Conservation (phyloP, 1,140 invertebrate genomes). For the Nebria ingens region DNA sequence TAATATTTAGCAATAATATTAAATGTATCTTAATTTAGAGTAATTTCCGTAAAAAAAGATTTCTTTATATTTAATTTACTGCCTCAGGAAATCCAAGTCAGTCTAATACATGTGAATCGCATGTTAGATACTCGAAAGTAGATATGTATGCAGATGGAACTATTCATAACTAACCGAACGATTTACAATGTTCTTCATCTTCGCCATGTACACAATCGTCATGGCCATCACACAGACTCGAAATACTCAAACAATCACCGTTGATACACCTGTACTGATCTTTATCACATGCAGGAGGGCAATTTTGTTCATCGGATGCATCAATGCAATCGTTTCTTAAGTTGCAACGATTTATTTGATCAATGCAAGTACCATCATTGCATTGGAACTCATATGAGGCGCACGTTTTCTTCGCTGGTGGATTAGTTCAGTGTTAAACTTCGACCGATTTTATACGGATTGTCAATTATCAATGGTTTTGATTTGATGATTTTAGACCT, state of each 20-base stretch:
- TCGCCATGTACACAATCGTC: slow-evolving; percentile 49
- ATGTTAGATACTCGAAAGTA: too few species aligned
- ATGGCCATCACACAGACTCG: slow-evolving; percentile 48
- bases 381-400: slow-evolving; percentile 43
- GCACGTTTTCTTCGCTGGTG: slow-evolving; percentile 12
- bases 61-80: too few species aligned
- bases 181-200: slow-evolving; percentile 46
- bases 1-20: too few species aligned
- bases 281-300: slow-evolving; percentile 30
- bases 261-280: slow-evolving; percentile 45
- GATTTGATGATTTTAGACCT: neutral
- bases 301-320: slow-evolving; percentile 52
- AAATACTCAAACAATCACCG: slow-evolving; percentile 53
- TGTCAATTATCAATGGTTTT: too few species aligned
- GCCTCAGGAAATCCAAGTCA: too few species aligned
- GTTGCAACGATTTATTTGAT: slow-evolving; percentile 43
- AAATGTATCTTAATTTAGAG: too few species aligned
- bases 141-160: too few species aligned
- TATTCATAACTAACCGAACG: neutral
- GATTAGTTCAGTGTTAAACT: neutral
- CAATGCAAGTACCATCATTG: slow-evolving; percentile 46
- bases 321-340: slow-evolving; percentile 50
- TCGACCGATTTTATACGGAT: neutral
- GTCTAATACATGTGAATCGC: too few species aligned
- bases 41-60: too few species aligned